Base-by-base conservation (phyloP, 1,140 invertebrate genomes). In the Dendrolimus punctatus region DNA sequence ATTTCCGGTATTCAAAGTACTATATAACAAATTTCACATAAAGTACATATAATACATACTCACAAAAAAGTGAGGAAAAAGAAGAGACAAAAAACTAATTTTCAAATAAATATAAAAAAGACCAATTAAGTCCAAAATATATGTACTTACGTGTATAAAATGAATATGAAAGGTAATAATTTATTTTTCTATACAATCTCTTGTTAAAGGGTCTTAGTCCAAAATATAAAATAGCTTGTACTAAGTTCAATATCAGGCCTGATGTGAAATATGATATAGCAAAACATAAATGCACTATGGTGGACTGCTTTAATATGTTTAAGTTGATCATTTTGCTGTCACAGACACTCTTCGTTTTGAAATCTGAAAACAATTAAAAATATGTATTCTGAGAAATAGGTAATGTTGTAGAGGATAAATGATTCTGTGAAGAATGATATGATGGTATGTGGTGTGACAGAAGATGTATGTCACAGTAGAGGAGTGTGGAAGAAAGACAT, bases 71-170 rank as follows among this genome's bases (percentile, higher is more conserved):
- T 23, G 23, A 23, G 23, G 23, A 2, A 23, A 23, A 23, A 23
- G 1, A 23, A 23, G 23, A 23, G 3, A 23, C 23, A 23, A 23
- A 49, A 23, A 23, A 23, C 23, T 23, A 23, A 23, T 23, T 23
- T 23, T 23, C 23, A 23, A 23, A 42, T 56, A 36, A 54, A 62
- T 23, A 38, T 23, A 39, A 39, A 1, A 39, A 37, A 45, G 3
- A 38, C 23, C 37, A 41, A 47, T 49, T 4, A 6, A 49, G 6
- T 39, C 42, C 40, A 40, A 61, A 45, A 44, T 84, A 95, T 95
- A 95, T 92, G 42, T 86, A 96, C 95, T 95, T 92, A 98, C 96
- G 95, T 81, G 92, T 91, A 89, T 96, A 96, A 67, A 96, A 91
- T 59, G 93, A 93, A 75, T 96, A 98, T 60, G 93, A 94, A 54